Percentiles rank a stretch among this genome's conserved stretches.
phyloP scores from a whole-genome alignment of 2,888 invertebrate species.

The Xestia sexstrigata region DNA sequence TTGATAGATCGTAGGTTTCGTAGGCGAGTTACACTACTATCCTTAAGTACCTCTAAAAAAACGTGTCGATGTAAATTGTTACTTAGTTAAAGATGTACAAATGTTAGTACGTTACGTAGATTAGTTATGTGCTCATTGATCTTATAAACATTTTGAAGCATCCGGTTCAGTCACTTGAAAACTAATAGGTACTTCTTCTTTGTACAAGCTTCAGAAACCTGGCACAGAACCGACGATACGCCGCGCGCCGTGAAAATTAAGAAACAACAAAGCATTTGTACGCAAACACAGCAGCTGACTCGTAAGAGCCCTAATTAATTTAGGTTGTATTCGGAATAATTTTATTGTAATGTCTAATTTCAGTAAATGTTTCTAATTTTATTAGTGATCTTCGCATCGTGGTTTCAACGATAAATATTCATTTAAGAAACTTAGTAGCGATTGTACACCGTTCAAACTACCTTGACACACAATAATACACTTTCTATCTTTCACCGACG shows the following conservation, averaged over 20 bases:
- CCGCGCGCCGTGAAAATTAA: slow-evolving; percentile 39
- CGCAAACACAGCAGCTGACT: slow-evolving; percentile 67
- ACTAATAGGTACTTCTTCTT: slow-evolving; percentile 3
- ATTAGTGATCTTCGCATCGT: slow-evolving; percentile 73
- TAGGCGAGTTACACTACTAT: background rate
- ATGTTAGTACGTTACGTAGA: background rate
- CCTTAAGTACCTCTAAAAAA: background rate
- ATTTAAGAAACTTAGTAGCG: slow-evolving; percentile 71
- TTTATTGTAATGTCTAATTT: slow-evolving; percentile 75
- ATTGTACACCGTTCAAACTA: slow-evolving; percentile 16
- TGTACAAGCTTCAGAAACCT: background rate
- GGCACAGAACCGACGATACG: background rate
- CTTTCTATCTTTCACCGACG: slow-evolving; percentile 13
- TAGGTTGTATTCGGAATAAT: slow-evolving; percentile 68
- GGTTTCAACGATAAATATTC: slow-evolving; percentile 76
- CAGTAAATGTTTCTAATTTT: slow-evolving; percentile 77
- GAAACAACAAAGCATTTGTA: slow-evolving; percentile 70
- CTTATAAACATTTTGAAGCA: background rate
- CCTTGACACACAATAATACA: slow-evolving; percentile 37
- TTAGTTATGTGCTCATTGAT: background rate
- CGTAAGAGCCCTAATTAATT: slow-evolving; percentile 68
- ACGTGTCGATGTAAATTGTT: background rate
- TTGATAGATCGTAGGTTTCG: slow-evolving; percentile 3
- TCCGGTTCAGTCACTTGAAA: slow-evolving; percentile 13
- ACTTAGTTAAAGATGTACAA: background rate